These are phyloP conservation scores for Coptodon rendalli DNA, from an alignment of 2,113 vertebrate genomes.

Conservation along the genomic window DNA sequence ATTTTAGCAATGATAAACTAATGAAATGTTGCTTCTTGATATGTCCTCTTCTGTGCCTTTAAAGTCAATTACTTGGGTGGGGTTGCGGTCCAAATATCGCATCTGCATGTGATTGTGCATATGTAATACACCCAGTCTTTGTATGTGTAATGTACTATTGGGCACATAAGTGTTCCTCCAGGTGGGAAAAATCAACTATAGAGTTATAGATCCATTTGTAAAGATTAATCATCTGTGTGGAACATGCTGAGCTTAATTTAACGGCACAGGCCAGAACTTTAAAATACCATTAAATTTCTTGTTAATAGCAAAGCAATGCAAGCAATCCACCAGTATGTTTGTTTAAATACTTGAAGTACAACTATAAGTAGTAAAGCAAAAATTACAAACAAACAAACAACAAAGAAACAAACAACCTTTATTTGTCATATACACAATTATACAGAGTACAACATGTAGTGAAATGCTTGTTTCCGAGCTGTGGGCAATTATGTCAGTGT, in stretches of 20 bases:
- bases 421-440: neutral
- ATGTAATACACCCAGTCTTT: accelerated
- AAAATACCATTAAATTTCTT: neutral
- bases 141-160: neutral
- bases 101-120: neutral
- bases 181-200: neutral
- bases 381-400: neutral
- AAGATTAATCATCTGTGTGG: neutral
- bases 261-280: accelerated
- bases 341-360: neutral
- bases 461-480: neutral
- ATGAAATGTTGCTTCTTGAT: neutral
- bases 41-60: neutral
- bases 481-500: neutral
- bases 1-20: neutral
- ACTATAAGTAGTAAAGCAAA: neutral
- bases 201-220: neutral
- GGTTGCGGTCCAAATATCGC: neutral
- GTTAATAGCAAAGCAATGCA: neutral
- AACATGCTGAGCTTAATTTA: neutral
- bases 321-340: neutral
- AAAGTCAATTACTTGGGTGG: neutral
- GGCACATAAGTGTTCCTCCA: neutral
- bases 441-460: neutral
- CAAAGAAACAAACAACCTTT: neutral